Conservation (phyloP, 1,140 invertebrate species). For the Vanessa atalanta region DNA sequence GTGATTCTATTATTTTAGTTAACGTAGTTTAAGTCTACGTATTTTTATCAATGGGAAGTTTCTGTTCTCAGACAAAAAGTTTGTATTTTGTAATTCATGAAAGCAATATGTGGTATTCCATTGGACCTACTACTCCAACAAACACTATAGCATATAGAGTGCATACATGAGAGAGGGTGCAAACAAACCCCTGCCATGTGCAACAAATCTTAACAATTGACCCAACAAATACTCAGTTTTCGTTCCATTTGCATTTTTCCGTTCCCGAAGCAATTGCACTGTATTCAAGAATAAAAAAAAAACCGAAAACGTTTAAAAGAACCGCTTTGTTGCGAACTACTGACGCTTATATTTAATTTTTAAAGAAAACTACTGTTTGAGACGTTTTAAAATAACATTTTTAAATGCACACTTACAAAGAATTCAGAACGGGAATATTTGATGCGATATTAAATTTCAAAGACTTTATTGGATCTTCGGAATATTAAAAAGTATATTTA, state of each 20-base stretch:
- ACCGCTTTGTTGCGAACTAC: conserved; percentile 23
- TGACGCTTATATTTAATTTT: conserved; percentile 25
- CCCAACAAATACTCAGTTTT: conserved; percentile 28
- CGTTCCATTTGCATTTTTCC: conserved; percentile 13
- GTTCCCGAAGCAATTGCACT: conserved; percentile 22
- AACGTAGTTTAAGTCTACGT: too few species aligned
- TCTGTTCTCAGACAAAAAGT: too few species aligned
- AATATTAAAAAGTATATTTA: too few species aligned
- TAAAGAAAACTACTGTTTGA: conserved; percentile 22
- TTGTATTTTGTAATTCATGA: too few species aligned
- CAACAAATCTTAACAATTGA: conserved; percentile 43
- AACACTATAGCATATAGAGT: neutral
- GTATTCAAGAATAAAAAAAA: conserved; percentile 14
- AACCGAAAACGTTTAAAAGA: conserved; percentile 19
- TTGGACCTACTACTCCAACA: too few species aligned
- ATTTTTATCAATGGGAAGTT: too few species aligned
- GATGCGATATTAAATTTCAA: neutral
- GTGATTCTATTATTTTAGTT: too few species aligned
- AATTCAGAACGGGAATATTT: neutral
- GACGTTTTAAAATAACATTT: conserved; percentile 22
- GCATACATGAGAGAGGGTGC: conserved; percentile 33
- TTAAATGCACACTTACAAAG: conserved; percentile 12
- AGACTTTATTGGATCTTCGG: neutral
- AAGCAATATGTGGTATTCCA: too few species aligned
- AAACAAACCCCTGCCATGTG: conserved; percentile 37